Evolutionary conservation across 2,797 vertebrate species (phyloP).

Genomic region (Muscicapa comitata): DNA sequence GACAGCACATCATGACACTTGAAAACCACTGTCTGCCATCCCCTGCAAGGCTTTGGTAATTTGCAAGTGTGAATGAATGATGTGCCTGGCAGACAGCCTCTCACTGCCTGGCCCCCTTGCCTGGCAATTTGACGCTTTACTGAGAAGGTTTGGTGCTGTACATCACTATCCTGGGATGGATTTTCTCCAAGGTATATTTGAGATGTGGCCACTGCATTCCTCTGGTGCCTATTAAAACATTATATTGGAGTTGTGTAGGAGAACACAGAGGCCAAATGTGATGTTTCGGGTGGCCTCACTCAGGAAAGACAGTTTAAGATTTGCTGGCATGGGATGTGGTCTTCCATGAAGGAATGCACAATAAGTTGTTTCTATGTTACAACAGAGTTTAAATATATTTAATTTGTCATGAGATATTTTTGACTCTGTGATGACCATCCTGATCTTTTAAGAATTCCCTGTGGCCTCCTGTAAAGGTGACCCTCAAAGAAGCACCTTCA

Average conservation of each 20-base stretch:
- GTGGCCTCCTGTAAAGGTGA: not conserved
- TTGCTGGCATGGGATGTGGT: not conserved
- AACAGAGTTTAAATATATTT: not conserved
- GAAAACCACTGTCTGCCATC: not conserved
- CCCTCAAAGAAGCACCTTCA: not conserved
- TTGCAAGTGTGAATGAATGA: not conserved
- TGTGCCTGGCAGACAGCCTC: not conserved
- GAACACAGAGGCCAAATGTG: not conserved
- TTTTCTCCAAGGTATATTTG: not conserved
- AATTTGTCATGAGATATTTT: not conserved
- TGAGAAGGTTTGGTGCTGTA: not conserved
- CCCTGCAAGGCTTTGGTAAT: not conserved
- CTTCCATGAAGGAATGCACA: not conserved
- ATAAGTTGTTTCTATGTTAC: not conserved
- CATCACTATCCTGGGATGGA: not conserved
- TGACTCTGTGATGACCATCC: not conserved
- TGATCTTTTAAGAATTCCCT: not conserved
- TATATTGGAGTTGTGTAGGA: not conserved
- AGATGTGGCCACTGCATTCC: not conserved
- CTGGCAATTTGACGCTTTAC: not conserved
- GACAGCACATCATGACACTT: not conserved
- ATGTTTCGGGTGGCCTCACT: not conserved
- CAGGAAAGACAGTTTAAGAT: not conserved
- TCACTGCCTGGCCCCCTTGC: not conserved
- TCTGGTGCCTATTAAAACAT: not conserved